Percentiles rank a stretch among this genome's conserved stretches.
Evolutionary conservation across 2,888 invertebrate species (phyloP).

Genomic region (Cerastis leucographa): DNA sequence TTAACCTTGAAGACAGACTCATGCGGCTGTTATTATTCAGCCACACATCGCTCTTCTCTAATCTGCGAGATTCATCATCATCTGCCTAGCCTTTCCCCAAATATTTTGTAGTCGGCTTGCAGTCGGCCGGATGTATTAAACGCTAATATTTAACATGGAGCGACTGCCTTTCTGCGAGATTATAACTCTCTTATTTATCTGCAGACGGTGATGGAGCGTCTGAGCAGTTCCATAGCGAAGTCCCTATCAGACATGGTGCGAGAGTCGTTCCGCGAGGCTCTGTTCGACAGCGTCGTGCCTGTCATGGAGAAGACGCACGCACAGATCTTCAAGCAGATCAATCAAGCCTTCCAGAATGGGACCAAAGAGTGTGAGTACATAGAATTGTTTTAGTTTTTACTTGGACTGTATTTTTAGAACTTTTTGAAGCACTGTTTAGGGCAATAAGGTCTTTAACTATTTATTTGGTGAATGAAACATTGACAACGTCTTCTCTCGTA

Average conservation of each 20-base stretch:
- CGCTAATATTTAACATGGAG: background rate
- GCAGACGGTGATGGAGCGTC: slow-evolving; percentile 93
- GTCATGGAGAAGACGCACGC: slow-evolving; percentile 96
- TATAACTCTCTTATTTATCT: slow-evolving; percentile 21
- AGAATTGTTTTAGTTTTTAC: background rate
- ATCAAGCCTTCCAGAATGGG: slow-evolving; percentile 96
- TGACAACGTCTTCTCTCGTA: no score
- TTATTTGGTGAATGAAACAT: no score
- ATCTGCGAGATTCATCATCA: no score
- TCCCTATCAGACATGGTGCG: slow-evolving; percentile 94
- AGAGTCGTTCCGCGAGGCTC: slow-evolving; percentile 94
- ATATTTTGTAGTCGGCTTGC: background rate
- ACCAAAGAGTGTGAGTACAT: slow-evolving; percentile 95
- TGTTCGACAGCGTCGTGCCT: slow-evolving; percentile 94
- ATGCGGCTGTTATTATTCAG: no score
- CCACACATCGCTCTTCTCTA: no score
- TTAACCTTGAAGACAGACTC: no score
- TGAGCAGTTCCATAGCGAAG: slow-evolving; percentile 92
- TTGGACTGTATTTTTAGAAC: background rate
- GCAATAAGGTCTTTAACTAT: no score
- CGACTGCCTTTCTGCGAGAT: background rate
- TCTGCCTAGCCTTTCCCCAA: background rate
- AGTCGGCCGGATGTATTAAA: no score
- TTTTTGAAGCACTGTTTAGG: background rate
- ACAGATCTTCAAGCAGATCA: slow-evolving; percentile 97